Evolutionary conservation across 2,113 vertebrate species (phyloP).

Genomic region (Lampris incognitus): DNA sequence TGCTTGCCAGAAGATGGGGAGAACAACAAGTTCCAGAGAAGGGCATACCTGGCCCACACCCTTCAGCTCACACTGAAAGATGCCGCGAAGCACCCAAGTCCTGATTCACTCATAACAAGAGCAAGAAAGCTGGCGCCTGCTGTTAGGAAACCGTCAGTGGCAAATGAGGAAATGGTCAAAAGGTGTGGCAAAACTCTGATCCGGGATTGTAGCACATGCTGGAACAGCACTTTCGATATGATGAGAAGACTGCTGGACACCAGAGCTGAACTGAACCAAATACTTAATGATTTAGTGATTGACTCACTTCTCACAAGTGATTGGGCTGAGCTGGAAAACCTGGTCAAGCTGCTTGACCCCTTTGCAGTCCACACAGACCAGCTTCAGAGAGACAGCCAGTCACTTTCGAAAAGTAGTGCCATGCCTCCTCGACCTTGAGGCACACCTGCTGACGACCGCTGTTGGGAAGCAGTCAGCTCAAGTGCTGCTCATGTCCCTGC

Average conservation of each 20-base stretch:
- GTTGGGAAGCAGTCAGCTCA: conserved; percentile 20
- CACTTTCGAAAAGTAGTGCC: conserved; percentile 31
- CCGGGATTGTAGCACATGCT: conserved; percentile 24
- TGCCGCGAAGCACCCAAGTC: conserved; percentile 37
- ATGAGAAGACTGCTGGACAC: conserved; percentile 40
- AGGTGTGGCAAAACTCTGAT: conserved; percentile 39
- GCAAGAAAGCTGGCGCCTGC: conserved; percentile 32
- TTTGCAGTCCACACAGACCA: conserved; percentile 38
- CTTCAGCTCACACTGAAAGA: conserved; percentile 46
- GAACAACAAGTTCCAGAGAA: conserved; percentile 37
- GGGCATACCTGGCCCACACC: conserved; percentile 43
- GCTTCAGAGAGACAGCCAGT: conserved; percentile 42
- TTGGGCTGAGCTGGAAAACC: conserved; percentile 34
- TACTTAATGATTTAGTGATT: conserved; percentile 37
- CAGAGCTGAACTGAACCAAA: conserved; percentile 37
- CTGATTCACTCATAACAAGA: conserved; percentile 23
- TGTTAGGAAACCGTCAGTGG: conserved; percentile 30
- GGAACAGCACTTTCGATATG: conserved; percentile 39
- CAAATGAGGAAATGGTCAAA: conserved; percentile 37
- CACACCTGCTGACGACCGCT: conserved; percentile 23
- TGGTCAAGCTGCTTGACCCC: conserved; percentile 29
- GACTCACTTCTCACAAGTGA: conserved; percentile 40
- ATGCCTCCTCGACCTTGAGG: conserved; percentile 33
- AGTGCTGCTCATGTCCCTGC: conserved; percentile 27
- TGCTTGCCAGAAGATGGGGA: conserved; percentile 28